Evolutionary conservation across 2,888 invertebrate species (phyloP).

Genomic region (Drosophila mimetica): DNA sequence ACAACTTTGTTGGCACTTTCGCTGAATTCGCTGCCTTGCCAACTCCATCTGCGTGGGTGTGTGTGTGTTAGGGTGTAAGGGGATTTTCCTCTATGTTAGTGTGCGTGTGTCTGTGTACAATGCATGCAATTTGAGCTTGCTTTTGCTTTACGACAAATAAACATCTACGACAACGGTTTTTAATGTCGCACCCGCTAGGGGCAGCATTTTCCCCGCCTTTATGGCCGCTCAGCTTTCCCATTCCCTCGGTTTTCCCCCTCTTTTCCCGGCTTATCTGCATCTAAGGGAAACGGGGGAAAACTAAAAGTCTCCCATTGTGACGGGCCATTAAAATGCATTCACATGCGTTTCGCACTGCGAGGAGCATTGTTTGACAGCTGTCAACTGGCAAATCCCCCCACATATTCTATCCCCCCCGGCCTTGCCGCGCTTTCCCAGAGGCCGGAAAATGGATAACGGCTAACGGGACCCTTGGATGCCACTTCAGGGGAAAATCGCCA

Average conservation of each 20-base stretch:
- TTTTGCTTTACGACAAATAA: constrained; percentile 23
- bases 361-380: constrained; percentile 51
- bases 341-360: constrained; percentile 29
- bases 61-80: neutral
- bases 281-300: constrained; percentile 21
- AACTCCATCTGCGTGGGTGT: neutral
- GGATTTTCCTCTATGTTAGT: neutral
- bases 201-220: constrained; percentile 35
- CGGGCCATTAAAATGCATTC: constrained; percentile 65
- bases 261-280: constrained; percentile 37
- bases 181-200: constrained; percentile 14
- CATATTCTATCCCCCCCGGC: neutral
- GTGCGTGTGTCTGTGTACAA: neutral
- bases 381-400: constrained; percentile 12
- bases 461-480: constrained; percentile 49
- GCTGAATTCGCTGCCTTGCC: constrained; percentile 5
- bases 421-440: neutral
- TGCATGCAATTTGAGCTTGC: constrained; percentile 26
- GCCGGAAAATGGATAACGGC: constrained; percentile 25
- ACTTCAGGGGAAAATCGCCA: constrained; percentile 49
- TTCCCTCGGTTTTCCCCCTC: neutral
- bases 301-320: constrained; percentile 23
- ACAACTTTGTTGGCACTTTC: constrained; percentile 16
- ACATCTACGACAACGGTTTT: constrained; percentile 25
- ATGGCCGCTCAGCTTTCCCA: constrained; percentile 15